phyloP scores from a whole-genome alignment of 1,140 invertebrate genomes.

The Eufriesea mexicana region DNA sequence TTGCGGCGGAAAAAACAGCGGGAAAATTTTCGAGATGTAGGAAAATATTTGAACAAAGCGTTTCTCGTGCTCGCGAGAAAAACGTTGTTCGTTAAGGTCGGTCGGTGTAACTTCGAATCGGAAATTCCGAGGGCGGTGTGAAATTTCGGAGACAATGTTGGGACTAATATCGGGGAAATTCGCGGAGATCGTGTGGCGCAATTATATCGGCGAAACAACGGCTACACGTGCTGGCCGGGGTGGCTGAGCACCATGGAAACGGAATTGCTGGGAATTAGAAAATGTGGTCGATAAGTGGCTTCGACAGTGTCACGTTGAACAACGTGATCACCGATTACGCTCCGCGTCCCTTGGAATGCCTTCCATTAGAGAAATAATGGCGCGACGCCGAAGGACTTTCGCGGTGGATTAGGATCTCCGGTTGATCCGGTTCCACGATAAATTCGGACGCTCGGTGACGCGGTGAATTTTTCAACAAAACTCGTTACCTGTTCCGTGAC shows the following conservation, averaged over 20 bases:
- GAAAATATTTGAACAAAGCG: constrained; percentile 20
- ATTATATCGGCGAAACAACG: neutral
- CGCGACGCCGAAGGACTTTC: constrained; percentile 36
- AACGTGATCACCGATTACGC: constrained; percentile 30
- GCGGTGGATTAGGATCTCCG: constrained; percentile 43
- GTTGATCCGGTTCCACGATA: constrained; percentile 32
- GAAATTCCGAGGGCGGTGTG: neutral
- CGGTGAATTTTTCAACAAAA: constrained; percentile 33
- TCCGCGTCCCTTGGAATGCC: constrained; percentile 32
- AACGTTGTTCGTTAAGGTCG: neutral
- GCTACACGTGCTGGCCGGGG: neutral
- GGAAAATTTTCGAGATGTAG: neutral
- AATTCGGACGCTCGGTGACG: neutral
- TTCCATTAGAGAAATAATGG: constrained; percentile 57
- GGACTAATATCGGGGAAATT: neutral
- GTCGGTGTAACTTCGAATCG: neutral
- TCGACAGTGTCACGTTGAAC: constrained; percentile 30
- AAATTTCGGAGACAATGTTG: neutral
- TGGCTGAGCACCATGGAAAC: neutral
- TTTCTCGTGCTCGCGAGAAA: neutral
- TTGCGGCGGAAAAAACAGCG: neutral
- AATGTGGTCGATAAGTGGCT: constrained; percentile 14
- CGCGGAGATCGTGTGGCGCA: neutral
- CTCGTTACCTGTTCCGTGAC: neutral
- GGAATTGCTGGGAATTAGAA: constrained; percentile 9